phyloP scores from a whole-genome alignment of 2,797 vertebrate genomes.

The Enteromius argenteus region DNA sequence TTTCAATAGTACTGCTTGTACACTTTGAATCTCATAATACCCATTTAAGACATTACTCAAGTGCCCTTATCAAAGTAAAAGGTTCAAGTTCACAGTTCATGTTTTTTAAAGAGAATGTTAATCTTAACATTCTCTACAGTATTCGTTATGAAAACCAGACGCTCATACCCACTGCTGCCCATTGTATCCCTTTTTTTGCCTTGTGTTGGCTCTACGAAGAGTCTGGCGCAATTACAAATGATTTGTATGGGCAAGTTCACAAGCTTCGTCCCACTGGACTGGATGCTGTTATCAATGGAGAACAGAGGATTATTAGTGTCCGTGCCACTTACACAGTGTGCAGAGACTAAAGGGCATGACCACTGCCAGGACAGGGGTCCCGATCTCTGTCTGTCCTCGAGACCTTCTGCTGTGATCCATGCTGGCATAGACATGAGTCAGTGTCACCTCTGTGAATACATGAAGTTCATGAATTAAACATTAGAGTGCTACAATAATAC shows the following conservation, averaged over 20 bases:
- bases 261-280: conserved; percentile 27
- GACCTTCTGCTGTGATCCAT: conserved; percentile 44
- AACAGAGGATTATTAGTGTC: conserved; percentile 55
- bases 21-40: conserved; percentile 34
- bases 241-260: conserved; percentile 56
- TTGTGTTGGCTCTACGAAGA: conserved; percentile 14
- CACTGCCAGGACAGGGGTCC: conserved; percentile 23
- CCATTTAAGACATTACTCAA: conserved; percentile 40
- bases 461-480: conserved; percentile 40
- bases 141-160: neutral
- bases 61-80: conserved; percentile 44
- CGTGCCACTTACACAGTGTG: conserved; percentile 48
- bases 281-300: conserved; percentile 49
- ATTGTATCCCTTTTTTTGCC: neutral
- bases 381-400: conserved; percentile 43
- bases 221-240: conserved; percentile 49
- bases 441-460: conserved; percentile 55
- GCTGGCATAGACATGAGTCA: conserved; percentile 56
- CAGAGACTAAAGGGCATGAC: conserved; percentile 54
- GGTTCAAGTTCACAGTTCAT: conserved; percentile 28
- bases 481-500: neutral
- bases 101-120: conserved; percentile 9
- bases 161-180: neutral
- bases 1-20: conserved; percentile 36
- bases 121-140: conserved; percentile 18